phyloP scores from a whole-genome alignment of 2,113 vertebrate species.

The Cottus gobio region DNA sequence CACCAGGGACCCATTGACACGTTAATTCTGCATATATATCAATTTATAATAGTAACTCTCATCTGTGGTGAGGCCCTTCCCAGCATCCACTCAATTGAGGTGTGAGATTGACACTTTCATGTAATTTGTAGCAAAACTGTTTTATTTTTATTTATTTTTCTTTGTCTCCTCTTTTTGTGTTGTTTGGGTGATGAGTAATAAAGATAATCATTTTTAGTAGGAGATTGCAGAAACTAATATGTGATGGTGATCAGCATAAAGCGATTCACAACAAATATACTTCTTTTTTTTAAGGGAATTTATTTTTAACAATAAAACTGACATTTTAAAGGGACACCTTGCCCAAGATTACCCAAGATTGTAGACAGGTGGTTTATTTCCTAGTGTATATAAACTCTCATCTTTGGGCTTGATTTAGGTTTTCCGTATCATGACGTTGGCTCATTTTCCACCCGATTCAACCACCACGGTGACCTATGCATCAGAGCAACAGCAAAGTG shows the following conservation, averaged over 20 bases:
- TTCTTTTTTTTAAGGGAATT: not conserved
- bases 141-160: conserved; percentile 3
- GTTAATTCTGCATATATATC: conserved; percentile 56
- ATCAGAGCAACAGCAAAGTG: not conserved
- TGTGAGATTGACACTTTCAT: conserved; percentile 66
- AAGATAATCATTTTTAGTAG: not conserved
- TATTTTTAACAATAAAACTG: not conserved
- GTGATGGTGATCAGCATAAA: not conserved
- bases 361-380: not conserved
- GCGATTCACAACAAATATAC: not conserved
- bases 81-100: conserved; percentile 24
- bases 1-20: conserved; percentile 61
- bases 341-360: not conserved
- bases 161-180: conserved; percentile 34
- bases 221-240: not conserved
- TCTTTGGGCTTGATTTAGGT: not conserved
- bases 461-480: not conserved
- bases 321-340: not conserved
- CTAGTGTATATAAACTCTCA: not conserved
- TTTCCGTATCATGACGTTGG: not conserved
- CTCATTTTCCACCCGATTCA: not conserved
- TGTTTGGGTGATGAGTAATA: conserved; percentile 20
- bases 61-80: conserved; percentile 13
- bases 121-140: conserved; percentile 39
- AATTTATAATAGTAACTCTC: conserved; percentile 65